Evolutionary conservation across 2,797 vertebrate genomes (phyloP), one percentile per base, ranked within the genome.

Genomic region (Semaprochilodus insignis): DNA sequence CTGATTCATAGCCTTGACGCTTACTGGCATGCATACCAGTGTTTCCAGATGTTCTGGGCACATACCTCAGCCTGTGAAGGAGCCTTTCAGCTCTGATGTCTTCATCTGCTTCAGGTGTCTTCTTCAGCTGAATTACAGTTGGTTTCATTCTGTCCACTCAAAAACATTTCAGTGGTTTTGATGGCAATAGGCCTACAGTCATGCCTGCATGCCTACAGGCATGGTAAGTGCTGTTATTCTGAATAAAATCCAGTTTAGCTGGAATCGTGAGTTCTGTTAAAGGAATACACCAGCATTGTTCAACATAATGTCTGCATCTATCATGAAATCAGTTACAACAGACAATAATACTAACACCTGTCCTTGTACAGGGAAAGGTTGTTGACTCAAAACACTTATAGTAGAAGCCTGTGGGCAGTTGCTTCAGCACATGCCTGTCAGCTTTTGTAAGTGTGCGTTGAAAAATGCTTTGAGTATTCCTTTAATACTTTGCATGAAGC

Each of bases 1-100:
- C 91, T 95, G 91, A 95, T 90, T 81, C 80, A 85, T 83, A 83
- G 88, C 75, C 86, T 86, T 81, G 83, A 88, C 84, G 77, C 86
- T 71, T 23, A 60, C 75, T 69, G 62, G 27, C 7, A 10, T 66
- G 65, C 36, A 34, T 36, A 66, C 16, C 31, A 66, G 1, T 36
- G 59, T 1, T 60, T n/a, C 23, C 21, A 60, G n/a, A 11, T 25
- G 11, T 11, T 34, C 62, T 65, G 62, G 90, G 83, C 59, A 34
- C 67, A 71, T 74, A 57, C 55, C 81, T 85, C 83, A 81, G 78
- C 69, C 74, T 72, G 65, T 71, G 55, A 81, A 81, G 78, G 77
- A 73, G 81, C 21, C 73, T 76, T 80, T 75, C 21, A 78, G 66
- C 44, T 25, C 31, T n/a, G 52, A 21, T 21, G 27, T 10, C 21